Conservation (phyloP, 1,140 invertebrate species). For the Temnothorax nylanderi region DNA sequence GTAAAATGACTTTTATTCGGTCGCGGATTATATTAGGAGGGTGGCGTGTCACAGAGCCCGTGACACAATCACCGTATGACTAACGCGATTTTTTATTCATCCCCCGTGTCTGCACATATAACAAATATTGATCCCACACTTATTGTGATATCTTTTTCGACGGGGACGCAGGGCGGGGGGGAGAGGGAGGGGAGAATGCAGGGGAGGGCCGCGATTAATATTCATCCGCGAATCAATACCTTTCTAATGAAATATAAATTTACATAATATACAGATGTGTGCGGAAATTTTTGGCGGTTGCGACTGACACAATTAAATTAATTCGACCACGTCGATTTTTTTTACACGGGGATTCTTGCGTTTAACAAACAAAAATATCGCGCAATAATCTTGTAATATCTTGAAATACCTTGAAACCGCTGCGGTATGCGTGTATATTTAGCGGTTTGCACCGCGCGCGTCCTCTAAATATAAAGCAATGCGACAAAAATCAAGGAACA, state of each 20-base stretch:
- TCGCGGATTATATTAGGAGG: slow-evolving; percentile 54
- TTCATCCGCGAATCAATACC: slow-evolving; percentile 46
- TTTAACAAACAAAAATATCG: slow-evolving; percentile 24
- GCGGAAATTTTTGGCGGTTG: slow-evolving; percentile 39
- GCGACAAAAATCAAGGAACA: slow-evolving; percentile 4
- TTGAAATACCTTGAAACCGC: not conserved
- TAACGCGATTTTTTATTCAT: slow-evolving; percentile 54
- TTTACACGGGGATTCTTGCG: not conserved
- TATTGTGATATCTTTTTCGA: slow-evolving; percentile 48
- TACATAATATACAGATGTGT: slow-evolving; percentile 36
- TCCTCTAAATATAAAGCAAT: not conserved
- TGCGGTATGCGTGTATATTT: not conserved
- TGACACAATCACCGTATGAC: slow-evolving; percentile 41
- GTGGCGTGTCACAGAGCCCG: slow-evolving; percentile 36
- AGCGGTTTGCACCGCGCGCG: not conserved
- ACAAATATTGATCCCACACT: slow-evolving; percentile 58
- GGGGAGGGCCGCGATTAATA: slow-evolving; percentile 22
- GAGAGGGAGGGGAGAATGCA: too few relatives aligned
- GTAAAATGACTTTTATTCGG: slow-evolving; percentile 54
- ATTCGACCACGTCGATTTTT: slow-evolving; percentile 6
- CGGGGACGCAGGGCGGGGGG: not conserved
- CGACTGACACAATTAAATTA: slow-evolving; percentile 51
- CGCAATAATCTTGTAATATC: not conserved
- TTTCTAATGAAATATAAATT: slow-evolving; percentile 60
- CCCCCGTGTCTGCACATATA: slow-evolving; percentile 30